Percentiles rank a stretch among this genome's conserved stretches.
Conservation (phyloP, 35 echinoderm and acorn worm genomes). For the Acanthaster planci region DNA sequence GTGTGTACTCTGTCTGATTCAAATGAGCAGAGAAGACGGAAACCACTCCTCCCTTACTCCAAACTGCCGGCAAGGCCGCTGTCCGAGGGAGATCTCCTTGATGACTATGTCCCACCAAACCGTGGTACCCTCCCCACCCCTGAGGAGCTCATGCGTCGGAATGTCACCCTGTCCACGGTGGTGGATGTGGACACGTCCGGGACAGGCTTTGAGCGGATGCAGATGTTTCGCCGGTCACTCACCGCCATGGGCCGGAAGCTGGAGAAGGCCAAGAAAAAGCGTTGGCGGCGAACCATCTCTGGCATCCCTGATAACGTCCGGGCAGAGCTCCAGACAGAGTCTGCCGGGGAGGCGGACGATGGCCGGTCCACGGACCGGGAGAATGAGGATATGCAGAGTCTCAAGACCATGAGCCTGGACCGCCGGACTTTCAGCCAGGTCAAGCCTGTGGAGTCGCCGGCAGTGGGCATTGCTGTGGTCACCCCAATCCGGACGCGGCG, state of each 20-base stretch:
- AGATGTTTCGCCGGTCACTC: slow-evolving; percentile 73
- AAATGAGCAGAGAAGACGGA: slow-evolving; percentile 31
- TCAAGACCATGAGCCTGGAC: slow-evolving; percentile 78
- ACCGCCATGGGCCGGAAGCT: slow-evolving; percentile 44
- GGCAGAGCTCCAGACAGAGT: slow-evolving; percentile 51
- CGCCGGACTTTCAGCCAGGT: slow-evolving; percentile 35
- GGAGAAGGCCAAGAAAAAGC: slow-evolving; percentile 49
- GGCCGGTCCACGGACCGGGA: slow-evolving; percentile 38
- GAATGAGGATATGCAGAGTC: slow-evolving; percentile 43
- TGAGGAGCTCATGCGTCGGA: slow-evolving; percentile 74
- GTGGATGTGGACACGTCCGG: slow-evolving; percentile 83
- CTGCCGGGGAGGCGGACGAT: slow-evolving; percentile 22
- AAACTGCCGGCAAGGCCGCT: slow-evolving; percentile 60
- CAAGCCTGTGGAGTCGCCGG: slow-evolving; percentile 34
- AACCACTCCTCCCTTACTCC: slow-evolving; percentile 45
- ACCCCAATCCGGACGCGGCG: slow-evolving; percentile 55
- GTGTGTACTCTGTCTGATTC: slow-evolving; percentile 1
- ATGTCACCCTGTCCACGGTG: slow-evolving; percentile 57
- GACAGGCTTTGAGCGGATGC: slow-evolving; percentile 82
- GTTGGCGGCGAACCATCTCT: slow-evolving; percentile 69
- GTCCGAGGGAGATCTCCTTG: slow-evolving; percentile 78
- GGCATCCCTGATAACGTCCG: slow-evolving; percentile 68
- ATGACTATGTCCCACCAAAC: slow-evolving; percentile 49
- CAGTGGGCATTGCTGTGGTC: slow-evolving; percentile 58
- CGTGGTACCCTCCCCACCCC: slow-evolving; percentile 86